Conservation (phyloP, 1,140 invertebrate genomes). For the Manduca sexta region DNA sequence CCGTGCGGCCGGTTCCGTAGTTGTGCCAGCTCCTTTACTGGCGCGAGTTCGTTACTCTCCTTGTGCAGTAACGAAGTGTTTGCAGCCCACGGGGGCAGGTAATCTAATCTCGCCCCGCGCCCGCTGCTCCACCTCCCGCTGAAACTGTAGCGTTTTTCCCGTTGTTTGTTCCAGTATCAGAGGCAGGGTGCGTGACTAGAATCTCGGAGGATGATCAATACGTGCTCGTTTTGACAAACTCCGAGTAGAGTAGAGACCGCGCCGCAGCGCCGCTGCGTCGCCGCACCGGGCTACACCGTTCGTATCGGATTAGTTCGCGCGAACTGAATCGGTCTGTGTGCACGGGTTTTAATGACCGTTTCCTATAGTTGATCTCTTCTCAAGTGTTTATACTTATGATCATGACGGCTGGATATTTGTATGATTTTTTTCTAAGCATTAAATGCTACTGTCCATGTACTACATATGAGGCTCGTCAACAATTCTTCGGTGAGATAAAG, state of each 20-base stretch:
- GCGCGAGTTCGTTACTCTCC: conserved; percentile 41
- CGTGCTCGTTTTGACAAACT: conserved; percentile 1
- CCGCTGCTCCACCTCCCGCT: conserved; percentile 5
- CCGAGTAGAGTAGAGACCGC: no score
- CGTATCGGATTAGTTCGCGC: conserved; percentile 7
- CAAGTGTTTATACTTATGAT: no score
- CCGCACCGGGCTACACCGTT: no score
- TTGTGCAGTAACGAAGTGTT: conserved; percentile 49
- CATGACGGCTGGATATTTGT: no score
- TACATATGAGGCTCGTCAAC: no score
- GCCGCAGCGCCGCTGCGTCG: no score
- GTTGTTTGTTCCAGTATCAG: conserved; percentile 53
- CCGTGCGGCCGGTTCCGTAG: neutral
- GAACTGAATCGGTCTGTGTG: no score
- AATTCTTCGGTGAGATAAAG: no score
- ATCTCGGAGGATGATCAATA: conserved; percentile 22
- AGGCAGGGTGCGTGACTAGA: conserved; percentile 36
- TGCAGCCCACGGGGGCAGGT: conserved; percentile 50
- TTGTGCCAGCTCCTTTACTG: conserved; percentile 7
- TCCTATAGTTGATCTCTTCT: no score
- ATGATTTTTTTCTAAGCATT: no score
- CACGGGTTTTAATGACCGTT: no score
- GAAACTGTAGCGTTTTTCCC: conserved; percentile 42
- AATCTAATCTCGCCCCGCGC: conserved; percentile 34
- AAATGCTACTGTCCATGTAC: no score